Evolutionary conservation across 2,797 vertebrate species (phyloP).

Genomic region (Podargus strigoides): DNA sequence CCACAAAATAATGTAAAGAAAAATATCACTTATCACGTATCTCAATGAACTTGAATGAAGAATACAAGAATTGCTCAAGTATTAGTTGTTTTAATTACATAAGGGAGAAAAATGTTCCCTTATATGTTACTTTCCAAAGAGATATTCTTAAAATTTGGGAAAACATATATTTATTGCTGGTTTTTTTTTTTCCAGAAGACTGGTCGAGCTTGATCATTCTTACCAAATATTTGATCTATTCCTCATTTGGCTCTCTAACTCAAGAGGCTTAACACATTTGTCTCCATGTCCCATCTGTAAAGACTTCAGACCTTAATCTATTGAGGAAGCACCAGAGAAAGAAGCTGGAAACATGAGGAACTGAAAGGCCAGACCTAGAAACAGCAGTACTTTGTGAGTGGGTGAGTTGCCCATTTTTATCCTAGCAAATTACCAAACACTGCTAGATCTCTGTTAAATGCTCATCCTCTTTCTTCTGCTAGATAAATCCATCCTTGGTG

Average conservation of each 20-base stretch:
- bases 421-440: background rate
- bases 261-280: background rate
- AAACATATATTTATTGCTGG: background rate
- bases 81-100: background rate
- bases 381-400: background rate
- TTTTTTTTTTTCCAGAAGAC: background rate
- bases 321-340: background rate
- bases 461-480: background rate
- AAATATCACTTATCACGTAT: background rate
- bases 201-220: background rate
- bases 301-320: background rate
- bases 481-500: background rate
- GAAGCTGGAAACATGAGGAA: background rate
- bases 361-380: background rate
- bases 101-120: background rate
- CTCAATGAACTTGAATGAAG: background rate
- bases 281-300: background rate
- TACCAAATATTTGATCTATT: background rate
- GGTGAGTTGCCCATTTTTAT: background rate
- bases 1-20: background rate
- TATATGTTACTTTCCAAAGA: background rate
- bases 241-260: background rate
- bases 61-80: background rate
- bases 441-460: background rate
- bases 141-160: background rate